Percentiles rank a stretch among this genome's conserved stretches.
Evolutionary conservation across 1,140 invertebrate genomes (phyloP).

Genomic region (Kradibia gibbosae): DNA sequence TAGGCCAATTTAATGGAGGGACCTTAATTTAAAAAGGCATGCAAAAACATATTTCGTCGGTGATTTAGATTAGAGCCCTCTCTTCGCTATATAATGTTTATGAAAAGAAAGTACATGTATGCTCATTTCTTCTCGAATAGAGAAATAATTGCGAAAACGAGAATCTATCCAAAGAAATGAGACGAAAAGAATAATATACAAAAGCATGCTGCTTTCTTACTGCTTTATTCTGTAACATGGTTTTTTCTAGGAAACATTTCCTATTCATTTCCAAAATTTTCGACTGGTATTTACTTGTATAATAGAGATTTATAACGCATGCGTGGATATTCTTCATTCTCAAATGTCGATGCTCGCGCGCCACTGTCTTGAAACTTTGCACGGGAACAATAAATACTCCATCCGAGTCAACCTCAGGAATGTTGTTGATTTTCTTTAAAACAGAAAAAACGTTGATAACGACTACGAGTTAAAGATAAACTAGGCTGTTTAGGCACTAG

Average conservation of each 20-base stretch:
- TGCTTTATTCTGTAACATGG: background rate
- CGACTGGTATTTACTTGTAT: conserved; percentile 27
- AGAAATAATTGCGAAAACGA: conserved; percentile 46
- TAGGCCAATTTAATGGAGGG: background rate
- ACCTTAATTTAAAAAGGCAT: background rate
- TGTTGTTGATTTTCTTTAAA: background rate
- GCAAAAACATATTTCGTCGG: conserved; percentile 10
- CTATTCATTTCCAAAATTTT: conserved; percentile 4
- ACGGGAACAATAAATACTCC: conserved; percentile 1
- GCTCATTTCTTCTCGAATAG: conserved; percentile 31
- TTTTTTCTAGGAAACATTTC: background rate
- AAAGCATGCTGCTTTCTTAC: conserved; percentile 37
- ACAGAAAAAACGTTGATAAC: background rate
- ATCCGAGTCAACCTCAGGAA: background rate
- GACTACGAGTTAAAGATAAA: background rate
- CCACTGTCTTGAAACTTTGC: conserved; percentile 3
- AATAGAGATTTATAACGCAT: conserved; percentile 10
- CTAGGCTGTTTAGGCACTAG: background rate
- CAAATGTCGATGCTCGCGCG: conserved; percentile 9
- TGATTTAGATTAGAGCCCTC: background rate
- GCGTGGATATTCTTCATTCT: background rate
- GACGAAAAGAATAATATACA: conserved; percentile 61
- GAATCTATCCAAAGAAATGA: conserved; percentile 57
- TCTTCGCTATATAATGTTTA: no score
- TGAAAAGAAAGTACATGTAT: conserved; percentile 39